phyloP scores from a whole-genome alignment of 2,888 invertebrate species.

The Mycalesis mineus region DNA sequence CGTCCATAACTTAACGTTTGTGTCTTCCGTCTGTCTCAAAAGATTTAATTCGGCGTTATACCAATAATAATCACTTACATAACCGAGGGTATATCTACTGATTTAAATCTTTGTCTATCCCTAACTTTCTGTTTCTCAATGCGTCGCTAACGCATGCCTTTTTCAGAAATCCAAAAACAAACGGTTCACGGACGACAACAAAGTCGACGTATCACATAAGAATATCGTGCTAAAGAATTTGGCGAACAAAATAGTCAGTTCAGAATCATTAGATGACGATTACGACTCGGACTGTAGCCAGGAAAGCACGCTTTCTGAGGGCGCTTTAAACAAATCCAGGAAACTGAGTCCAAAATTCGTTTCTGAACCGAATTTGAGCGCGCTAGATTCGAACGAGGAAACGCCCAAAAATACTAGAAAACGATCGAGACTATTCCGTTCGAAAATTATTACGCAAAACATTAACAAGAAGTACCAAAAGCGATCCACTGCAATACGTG shows the following conservation, averaged over 20 bases:
- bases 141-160: slow-evolving; percentile 41
- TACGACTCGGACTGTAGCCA: slow-evolving; percentile 67
- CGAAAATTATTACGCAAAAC: slow-evolving; percentile 56
- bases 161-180: slow-evolving; percentile 69
- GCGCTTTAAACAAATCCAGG: slow-evolving; percentile 53
- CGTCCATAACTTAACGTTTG: not conserved
- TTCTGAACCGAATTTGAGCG: slow-evolving; percentile 69
- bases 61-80: too few species aligned
- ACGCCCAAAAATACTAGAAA: slow-evolving; percentile 69
- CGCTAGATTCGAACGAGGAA: slow-evolving; percentile 53
- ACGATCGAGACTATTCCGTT: slow-evolving; percentile 59
- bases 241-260: slow-evolving; percentile 64
- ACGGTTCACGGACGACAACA: slow-evolving; percentile 54
- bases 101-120: not conserved
- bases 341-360: slow-evolving; percentile 71
- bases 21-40: not conserved
- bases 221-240: slow-evolving; percentile 68
- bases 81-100: not conserved
- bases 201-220: slow-evolving; percentile 65
- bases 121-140: slow-evolving; percentile 29
- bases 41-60: not conserved
- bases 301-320: slow-evolving; percentile 68
- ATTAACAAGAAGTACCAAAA: slow-evolving; percentile 68
- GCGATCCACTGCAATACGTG: slow-evolving; percentile 44
- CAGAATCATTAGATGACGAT: slow-evolving; percentile 60